phyloP scores from a whole-genome alignment of 1,140 invertebrate species.

The Centruroides sculpturatus region DNA sequence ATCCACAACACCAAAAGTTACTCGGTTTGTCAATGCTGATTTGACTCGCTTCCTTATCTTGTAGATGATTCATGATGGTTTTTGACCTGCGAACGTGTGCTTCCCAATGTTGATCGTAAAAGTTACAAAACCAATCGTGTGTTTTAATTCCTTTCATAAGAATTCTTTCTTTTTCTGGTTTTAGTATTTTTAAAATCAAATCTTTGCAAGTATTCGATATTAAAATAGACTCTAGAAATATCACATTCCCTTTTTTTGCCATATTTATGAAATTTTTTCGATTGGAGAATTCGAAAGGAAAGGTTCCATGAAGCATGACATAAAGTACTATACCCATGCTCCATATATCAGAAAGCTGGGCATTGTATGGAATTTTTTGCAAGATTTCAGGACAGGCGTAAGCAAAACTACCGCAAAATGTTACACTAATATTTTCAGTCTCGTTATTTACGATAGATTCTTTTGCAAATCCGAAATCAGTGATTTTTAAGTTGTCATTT shows the following conservation, averaged over 20 bases:
- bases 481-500: conserved; percentile 87
- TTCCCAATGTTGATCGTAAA: too few species aligned
- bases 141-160: too few species aligned
- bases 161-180: not conserved
- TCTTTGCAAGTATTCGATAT: not conserved
- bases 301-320: conserved; percentile 58
- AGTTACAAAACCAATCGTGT: too few species aligned
- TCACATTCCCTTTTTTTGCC: not conserved
- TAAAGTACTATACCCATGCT: conserved; percentile 53
- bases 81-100: too few species aligned
- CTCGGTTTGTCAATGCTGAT: too few species aligned
- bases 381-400: conserved; percentile 53
- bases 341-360: conserved; percentile 47
- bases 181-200: not conserved
- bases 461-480: conserved; percentile 96
- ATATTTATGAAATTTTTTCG: conserved; percentile 1
- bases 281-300: conserved; percentile 55
- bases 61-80: too few species aligned
- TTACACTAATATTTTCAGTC: conserved; percentile 32
- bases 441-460: conserved; percentile 42
- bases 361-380: conserved; percentile 39
- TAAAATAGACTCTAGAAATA: not conserved
- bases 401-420: conserved; percentile 46
- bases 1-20: too few species aligned
- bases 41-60: too few species aligned